Evolutionary conservation across 2,113 vertebrate species (phyloP).

Genomic region (Gobio gobio): DNA sequence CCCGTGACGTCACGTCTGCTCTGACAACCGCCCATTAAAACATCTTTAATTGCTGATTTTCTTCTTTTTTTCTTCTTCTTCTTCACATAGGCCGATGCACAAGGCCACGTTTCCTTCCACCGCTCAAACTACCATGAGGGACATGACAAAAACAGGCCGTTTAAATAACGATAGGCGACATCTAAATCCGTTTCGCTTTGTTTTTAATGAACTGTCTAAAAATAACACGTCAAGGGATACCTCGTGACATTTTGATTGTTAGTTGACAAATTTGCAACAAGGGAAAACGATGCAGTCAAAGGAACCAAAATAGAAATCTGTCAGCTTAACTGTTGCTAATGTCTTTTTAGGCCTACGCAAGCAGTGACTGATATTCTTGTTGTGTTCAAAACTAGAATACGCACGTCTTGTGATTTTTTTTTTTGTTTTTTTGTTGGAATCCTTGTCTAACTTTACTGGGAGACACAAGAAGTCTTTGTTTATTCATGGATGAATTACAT

Average conservation of each 20-base stretch:
- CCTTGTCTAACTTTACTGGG: conserved; percentile 25
- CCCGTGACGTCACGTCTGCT: conserved; percentile 86
- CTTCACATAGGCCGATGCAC: background rate
- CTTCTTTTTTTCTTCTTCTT: conserved; percentile 34
- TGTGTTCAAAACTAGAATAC: conserved; percentile 10
- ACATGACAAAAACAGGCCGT: background rate
- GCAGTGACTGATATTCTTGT: background rate
- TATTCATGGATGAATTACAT: conserved; percentile 25
- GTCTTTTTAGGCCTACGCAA: conserved; percentile 5
- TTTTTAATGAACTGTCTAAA: conserved; percentile 2
- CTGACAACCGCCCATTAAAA: conserved; percentile 77
- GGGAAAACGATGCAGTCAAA: background rate
- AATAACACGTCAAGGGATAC: background rate
- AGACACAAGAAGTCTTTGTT: conserved; percentile 36
- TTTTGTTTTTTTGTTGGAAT: background rate
- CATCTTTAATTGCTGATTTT: conserved; percentile 70
- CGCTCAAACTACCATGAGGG: background rate
- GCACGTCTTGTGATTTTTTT: conserved; percentile 18
- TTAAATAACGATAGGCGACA: background rate
- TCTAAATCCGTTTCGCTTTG: background rate
- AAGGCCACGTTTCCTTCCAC: conserved; percentile 36
- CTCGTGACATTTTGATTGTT: background rate
- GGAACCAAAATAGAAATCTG: conserved; percentile 16
- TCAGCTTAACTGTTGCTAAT: conserved; percentile 5
- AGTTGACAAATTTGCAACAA: background rate